phyloP scores from a whole-genome alignment of 1,140 invertebrate species.

The Microplitis demolitor region DNA sequence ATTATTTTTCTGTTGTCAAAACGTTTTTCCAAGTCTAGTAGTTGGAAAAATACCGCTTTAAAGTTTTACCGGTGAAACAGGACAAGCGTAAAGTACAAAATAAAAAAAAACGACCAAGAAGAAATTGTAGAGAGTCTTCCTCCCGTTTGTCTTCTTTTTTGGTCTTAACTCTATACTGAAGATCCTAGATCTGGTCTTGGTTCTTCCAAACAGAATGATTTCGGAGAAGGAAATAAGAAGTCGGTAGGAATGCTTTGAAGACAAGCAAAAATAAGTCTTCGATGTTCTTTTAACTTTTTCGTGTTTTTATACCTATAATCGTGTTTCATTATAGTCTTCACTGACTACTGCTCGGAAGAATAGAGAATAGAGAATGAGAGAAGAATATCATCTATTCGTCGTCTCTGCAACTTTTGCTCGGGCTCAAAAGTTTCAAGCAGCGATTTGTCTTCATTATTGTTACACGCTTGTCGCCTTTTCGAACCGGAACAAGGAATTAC shows the following conservation, averaged over 20 bases:
- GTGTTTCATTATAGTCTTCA: background rate
- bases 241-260: slow-evolving; percentile 10
- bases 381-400: background rate
- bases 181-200: too few relatives aligned
- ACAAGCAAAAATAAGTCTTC: slow-evolving; percentile 19
- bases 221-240: background rate
- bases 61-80: slow-evolving; percentile 9
- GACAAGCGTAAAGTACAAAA: background rate
- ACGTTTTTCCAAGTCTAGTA: slow-evolving; percentile 16
- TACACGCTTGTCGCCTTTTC: slow-evolving; percentile 13
- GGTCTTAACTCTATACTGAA: background rate
- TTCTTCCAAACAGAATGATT: too few relatives aligned
- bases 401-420: slow-evolving; percentile 22
- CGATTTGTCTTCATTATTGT: slow-evolving; percentile 34
- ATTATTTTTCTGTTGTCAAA: slow-evolving; percentile 12
- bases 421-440: slow-evolving; percentile 32
- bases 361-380: too few relatives aligned
- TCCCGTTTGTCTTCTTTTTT: background rate
- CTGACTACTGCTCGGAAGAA: background rate
- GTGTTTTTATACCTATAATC: background rate
- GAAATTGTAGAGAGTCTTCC: too few relatives aligned
- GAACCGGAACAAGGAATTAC: slow-evolving; percentile 5
- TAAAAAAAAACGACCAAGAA: background rate
- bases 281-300: background rate
- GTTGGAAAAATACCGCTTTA: slow-evolving; percentile 5